Base-by-base conservation (phyloP, 2,113 vertebrate genomes). In the Budorcas taxicolor region DNA sequence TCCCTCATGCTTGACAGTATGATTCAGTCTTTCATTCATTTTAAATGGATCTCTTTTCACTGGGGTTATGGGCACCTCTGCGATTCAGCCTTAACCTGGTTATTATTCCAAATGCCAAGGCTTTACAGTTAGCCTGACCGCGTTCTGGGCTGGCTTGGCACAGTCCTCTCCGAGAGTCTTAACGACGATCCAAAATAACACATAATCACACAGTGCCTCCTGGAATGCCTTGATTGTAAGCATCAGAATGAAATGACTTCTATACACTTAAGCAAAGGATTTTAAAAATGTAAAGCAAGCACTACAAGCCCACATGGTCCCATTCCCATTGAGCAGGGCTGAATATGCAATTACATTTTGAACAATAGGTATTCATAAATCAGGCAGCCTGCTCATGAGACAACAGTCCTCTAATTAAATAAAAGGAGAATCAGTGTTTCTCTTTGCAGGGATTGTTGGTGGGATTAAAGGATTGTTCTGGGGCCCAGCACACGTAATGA, bases 281-380 rank as follows among this genome's bases (percentile, higher is more conserved):
- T 95, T 96, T 9, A 1, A 96, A 98, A 80, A 78, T 92, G 95
- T 92, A 76, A 93, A 76, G 95, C 55, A 86, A 93, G 83, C 87
- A 95, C 85, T 17, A 74, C 57, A 96, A 95, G 71, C 96, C 87
- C 98, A 97, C 76, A 78, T 16, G 80, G 40, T 97, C 57, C 91
- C 47, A 89, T 92, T 98, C 96, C 97, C 82, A 98, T 90, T 98
- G 98, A 99, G 97, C 95, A 96, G 97, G 93, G 97, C 94, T 98
- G 97, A 98, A 98, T 96, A 52, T 86, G 96, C 92, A 97, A 95
- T 98, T 98, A 98, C 98, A 97, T 97, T 98, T 92, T 97, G 95
- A 99, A 99, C 98, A 98, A 98, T 98, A 98, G 98, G 97, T 82
- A 98, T 98, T 98, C 98, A 98, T 98, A 98, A 98, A 96, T 98